Evolutionary conservation across 2,888 invertebrate genomes (phyloP).

Genomic region (Andrena minutula): DNA sequence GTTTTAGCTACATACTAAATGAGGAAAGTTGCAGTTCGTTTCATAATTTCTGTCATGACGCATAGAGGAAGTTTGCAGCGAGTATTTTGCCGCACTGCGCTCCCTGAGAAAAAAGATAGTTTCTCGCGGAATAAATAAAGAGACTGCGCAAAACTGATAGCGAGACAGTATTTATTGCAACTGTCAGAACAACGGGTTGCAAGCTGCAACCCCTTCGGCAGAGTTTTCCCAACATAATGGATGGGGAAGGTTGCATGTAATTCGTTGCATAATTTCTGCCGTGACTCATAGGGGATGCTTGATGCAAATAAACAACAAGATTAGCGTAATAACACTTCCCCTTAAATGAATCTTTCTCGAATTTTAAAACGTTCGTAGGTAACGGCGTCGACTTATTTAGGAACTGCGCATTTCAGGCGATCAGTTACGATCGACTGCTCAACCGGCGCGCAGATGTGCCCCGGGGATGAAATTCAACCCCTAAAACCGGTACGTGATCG

Average conservation of each 20-base stretch:
- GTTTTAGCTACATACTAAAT: not conserved
- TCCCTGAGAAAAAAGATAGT: too few relatives aligned
- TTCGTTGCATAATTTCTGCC: not conserved
- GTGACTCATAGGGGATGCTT: not conserved
- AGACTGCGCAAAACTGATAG: too few relatives aligned
- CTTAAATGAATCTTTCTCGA: not conserved
- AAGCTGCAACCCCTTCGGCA: not conserved
- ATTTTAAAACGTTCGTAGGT: not conserved
- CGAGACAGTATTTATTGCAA: too few relatives aligned
- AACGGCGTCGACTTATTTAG: not conserved
- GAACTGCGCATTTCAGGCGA: not conserved
- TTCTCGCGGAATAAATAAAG: too few relatives aligned
- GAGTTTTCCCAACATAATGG: too few relatives aligned
- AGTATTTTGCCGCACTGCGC: not conserved
- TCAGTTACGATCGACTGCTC: conserved; percentile 6
- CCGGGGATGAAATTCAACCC: not conserved
- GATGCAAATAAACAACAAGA: not conserved
- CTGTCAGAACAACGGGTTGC: too few relatives aligned
- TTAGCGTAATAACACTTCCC: not conserved
- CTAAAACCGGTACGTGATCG: not conserved
- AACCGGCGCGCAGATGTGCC: not conserved
- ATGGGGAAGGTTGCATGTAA: not conserved
- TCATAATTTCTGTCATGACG: not conserved
- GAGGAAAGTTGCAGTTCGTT: not conserved
- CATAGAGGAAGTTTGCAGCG: not conserved